A percentile compares a stretch with the other conserved stretches of the same genome.
These are phyloP conservation scores for Panzeria rudis DNA, from an alignment of 2,888 invertebrate species.

Conservation along the genomic window DNA sequence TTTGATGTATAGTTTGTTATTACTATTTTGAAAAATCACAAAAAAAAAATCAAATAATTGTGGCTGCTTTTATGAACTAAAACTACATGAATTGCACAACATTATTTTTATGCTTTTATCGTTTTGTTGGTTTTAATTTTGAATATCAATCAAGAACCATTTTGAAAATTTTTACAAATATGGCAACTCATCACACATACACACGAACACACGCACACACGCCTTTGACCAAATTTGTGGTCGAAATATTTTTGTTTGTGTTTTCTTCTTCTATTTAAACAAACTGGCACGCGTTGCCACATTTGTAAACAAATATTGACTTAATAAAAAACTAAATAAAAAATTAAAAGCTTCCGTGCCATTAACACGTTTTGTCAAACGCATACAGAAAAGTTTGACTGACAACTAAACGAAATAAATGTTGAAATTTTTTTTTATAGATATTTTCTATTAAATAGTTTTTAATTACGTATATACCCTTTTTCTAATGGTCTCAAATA, in stretches of 20 bases:
- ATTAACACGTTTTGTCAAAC: constrained; percentile 63
- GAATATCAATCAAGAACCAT: constrained; percentile 19
- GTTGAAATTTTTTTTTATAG: constrained; percentile 4
- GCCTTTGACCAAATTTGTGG: constrained; percentile 60
- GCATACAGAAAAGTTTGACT: constrained; percentile 12
- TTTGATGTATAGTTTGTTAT: constrained; percentile 39
- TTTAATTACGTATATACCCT: constrained; percentile 30
- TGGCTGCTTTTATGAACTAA: constrained; percentile 24
- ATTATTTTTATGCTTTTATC: constrained; percentile 36
- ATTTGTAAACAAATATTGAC: constrained; percentile 57
- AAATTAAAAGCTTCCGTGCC: constrained; percentile 66
- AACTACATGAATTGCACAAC: constrained; percentile 35
- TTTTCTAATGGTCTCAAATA: constrained; percentile 43
- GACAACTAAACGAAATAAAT: constrained; percentile 12
- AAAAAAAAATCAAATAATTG: background rate
- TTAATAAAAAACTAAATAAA: constrained; percentile 14
- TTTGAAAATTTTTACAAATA: constrained; percentile 47
- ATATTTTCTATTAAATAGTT: background rate
- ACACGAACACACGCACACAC: constrained; percentile 9
- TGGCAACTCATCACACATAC: constrained; percentile 44
- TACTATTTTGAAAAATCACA: background rate
- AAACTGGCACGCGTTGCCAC: constrained; percentile 69
- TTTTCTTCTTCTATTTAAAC: constrained; percentile 17
- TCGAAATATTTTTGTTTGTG: background rate
- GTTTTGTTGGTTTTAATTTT: constrained; percentile 36